phyloP scores from a whole-genome alignment of 1,140 invertebrate species.

The Drosophila triauraria region DNA sequence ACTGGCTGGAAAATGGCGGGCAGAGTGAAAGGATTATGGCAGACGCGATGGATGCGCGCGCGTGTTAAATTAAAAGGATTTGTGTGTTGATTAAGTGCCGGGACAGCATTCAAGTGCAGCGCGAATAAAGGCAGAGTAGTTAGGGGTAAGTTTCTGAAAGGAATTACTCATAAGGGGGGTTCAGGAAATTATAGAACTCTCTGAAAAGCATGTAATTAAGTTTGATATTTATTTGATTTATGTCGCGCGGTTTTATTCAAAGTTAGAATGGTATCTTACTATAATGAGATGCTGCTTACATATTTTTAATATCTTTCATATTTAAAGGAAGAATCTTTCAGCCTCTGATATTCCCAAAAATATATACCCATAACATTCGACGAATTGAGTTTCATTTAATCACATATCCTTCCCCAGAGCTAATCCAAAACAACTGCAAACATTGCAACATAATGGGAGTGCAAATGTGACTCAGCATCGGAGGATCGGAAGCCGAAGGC shows the following conservation, averaged over 20 bases:
- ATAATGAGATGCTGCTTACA: neutral
- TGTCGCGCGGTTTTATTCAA: too few relatives aligned
- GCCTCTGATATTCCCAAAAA: too few relatives aligned
- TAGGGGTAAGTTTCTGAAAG: conserved; percentile 1
- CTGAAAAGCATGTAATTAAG: neutral
- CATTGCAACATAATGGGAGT: conserved; percentile 45
- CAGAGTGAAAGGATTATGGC: conserved; percentile 39
- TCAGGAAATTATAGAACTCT: neutral
- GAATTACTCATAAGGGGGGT: neutral
- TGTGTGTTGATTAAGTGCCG: conserved; percentile 77
- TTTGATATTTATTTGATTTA: neutral
- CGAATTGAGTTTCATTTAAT: neutral
- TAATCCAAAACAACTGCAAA: conserved; percentile 57
- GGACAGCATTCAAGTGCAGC: conserved; percentile 40
- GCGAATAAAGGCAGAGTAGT: conserved; percentile 1
- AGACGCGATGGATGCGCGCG: conserved; percentile 35
- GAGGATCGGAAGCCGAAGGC: neutral
- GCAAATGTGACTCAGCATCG: conserved; percentile 23
- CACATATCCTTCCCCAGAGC: neutral
- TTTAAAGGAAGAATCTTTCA: too few relatives aligned
- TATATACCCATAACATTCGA: neutral
- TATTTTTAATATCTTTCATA: too few relatives aligned
- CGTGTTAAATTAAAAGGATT: conserved; percentile 81
- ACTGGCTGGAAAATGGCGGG: conserved; percentile 59
- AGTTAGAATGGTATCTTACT: neutral